Evolutionary conservation across 2,113 vertebrate genomes (phyloP).

Genomic region (Poeciliopsis turrubarensis): DNA sequence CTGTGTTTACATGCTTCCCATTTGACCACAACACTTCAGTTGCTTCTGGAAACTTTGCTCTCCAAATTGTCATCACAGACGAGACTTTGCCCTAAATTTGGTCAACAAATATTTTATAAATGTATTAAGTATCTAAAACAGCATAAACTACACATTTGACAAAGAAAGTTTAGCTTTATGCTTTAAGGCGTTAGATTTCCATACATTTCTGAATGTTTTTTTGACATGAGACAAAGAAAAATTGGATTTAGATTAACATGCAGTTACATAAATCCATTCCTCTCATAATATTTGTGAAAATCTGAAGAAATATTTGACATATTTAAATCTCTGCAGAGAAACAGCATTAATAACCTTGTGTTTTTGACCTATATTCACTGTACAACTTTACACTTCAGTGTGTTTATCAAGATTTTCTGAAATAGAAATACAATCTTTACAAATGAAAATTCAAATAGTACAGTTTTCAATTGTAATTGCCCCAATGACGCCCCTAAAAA

Average conservation of each 20-base stretch:
- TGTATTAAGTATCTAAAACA: slow-evolving; percentile 11
- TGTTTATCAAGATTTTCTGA: too few relatives aligned
- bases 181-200: not conserved
- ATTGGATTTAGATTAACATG: not conserved
- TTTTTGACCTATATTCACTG: too few relatives aligned
- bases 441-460: too few relatives aligned
- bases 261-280: too few relatives aligned
- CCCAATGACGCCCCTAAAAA: too few relatives aligned
- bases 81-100: not conserved
- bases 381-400: too few relatives aligned
- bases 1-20: slow-evolving; percentile 37
- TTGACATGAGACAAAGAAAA: not conserved
- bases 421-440: too few relatives aligned
- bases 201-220: not conserved
- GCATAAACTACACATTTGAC: slow-evolving; percentile 23
- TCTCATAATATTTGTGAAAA: not conserved
- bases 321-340: not conserved
- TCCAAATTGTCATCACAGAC: slow-evolving; percentile 14
- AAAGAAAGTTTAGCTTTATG: not conserved
- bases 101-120: slow-evolving; percentile 3
- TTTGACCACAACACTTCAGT: slow-evolving; percentile 26
- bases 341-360: too few relatives aligned
- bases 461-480: too few relatives aligned
- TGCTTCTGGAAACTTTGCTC: slow-evolving; percentile 26
- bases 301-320: too few relatives aligned